Evolutionary conservation across 2,888 invertebrate species (phyloP), one percentile per base, ranked within the genome.

Genomic region (Osmoderma eremita): DNA sequence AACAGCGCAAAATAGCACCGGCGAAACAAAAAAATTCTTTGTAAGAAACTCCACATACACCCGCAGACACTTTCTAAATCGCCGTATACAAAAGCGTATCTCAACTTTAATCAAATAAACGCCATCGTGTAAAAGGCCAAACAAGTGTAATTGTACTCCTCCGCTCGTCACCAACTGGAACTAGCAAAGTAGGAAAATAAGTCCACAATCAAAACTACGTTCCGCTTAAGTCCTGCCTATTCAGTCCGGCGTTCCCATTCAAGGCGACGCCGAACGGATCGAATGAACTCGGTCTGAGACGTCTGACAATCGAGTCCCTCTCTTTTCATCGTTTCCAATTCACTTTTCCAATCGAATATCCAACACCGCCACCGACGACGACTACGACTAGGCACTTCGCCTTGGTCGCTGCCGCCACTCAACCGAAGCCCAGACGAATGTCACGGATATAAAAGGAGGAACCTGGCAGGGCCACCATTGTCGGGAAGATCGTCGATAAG

Each of bases 331-430:
- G 76, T 73, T 70, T 77, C 74, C 78, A 74, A 78, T 78, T 78
- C 77, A 77, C 75, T 78, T 77, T 76, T 76, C 78, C 77, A 78
- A 79, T 79, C 78, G 78, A 79, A 78, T 79, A 75, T 77, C 77
- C 77, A 75, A 75, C 10, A n/a, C n/a, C 50, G 30, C 24, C 30
- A 18, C 18, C 48, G 48, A 12, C 48, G 48, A 4, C n/a, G 20
- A 22, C 30, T 30, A 30, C 77, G n/a, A n/a, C n/a, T n/a, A n/a
- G 77, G 74, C 78, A 78, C 77, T 78, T 78, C 76, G 74, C 36
- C 22, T 58, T 45, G 65, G 24, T 42, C 13, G 42, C 45, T 30
- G 45, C 15, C 13, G 17, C 17, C 12, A 15, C 45, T 18, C 18
- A 20, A 48, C 15, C 3, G 24, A 30, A 45, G 24, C 45, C 45